A percentile compares a stretch with the other conserved stretches of the same genome.
Evolutionary conservation across 2,113 vertebrate species (phyloP).

Genomic region (Microtus oregoni): DNA sequence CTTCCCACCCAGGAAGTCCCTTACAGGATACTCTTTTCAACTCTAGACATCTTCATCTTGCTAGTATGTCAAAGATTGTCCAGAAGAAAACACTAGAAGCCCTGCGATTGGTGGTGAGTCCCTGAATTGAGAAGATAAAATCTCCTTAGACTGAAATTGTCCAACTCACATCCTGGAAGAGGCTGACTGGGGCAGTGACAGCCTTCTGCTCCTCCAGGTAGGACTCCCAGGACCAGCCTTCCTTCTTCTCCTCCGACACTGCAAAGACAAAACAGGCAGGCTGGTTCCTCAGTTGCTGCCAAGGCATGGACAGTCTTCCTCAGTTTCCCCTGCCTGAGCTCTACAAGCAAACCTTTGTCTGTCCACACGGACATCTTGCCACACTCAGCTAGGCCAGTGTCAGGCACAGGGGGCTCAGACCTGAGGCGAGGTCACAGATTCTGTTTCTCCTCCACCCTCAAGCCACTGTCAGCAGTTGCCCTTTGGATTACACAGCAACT

Average conservation of each 20-base stretch:
- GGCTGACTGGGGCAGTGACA: conserved; percentile 92
- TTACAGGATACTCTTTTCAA: neutral
- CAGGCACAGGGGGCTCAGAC: neutral
- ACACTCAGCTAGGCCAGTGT: neutral
- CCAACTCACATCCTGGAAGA: conserved; percentile 96
- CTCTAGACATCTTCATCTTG: neutral
- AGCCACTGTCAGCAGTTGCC: neutral
- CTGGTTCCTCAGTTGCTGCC: neutral
- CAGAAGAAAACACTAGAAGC: conserved; percentile 26
- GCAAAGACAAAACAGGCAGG: conserved; percentile 57
- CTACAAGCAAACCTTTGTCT: neutral
- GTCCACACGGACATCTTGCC: neutral
- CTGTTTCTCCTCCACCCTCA: neutral
- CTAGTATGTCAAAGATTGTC: neutral
- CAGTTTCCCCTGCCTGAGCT: neutral
- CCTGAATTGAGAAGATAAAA: conserved; percentile 46
- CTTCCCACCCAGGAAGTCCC: neutral
- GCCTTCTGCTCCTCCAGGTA: conserved; percentile 96
- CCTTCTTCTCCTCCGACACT: conserved; percentile 91
- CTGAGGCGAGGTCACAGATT: neutral
- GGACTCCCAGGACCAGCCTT: conserved; percentile 94
- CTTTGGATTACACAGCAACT: neutral
- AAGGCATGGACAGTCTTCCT: rapidly evolving
- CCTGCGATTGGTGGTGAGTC: neutral
- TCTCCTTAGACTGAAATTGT: conserved; percentile 62